phyloP scores from a whole-genome alignment of 2,113 vertebrate species.

The Ptilorrhoa leucosticta region DNA sequence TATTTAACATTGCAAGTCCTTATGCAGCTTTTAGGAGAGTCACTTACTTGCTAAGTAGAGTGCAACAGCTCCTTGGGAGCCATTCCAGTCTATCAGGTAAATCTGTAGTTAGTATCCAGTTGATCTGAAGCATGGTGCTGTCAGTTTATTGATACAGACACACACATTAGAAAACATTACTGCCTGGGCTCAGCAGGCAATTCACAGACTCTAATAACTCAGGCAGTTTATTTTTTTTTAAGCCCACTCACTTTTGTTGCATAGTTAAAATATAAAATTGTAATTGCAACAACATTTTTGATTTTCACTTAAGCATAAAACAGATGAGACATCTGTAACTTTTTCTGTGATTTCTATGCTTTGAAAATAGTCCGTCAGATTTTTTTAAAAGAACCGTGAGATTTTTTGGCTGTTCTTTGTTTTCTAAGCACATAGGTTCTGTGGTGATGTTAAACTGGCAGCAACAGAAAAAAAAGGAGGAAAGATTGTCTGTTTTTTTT shows the following conservation, averaged over 20 bases:
- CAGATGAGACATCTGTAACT: neutral
- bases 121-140: slow-evolving; percentile 13
- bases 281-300: neutral
- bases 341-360: neutral
- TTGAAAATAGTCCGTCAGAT: neutral
- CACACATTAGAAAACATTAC: slow-evolving; percentile 3
- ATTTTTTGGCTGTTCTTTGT: neutral
- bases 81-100: slow-evolving; percentile 41
- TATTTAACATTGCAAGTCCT: neutral
- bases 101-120: slow-evolving; percentile 56
- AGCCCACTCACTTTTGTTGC: neutral
- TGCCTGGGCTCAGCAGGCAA: slow-evolving; percentile 20
- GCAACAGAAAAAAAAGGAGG: neutral
- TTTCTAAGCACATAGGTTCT: neutral
- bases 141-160: slow-evolving; percentile 16
- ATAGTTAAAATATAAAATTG: neutral
- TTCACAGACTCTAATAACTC: neutral
- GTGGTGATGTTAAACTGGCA: neutral
- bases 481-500: neutral
- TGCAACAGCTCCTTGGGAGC: slow-evolving; percentile 29
- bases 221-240: neutral
- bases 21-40: neutral
- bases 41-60: slow-evolving; percentile 13
- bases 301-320: neutral
- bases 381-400: neutral